A percentile compares a stretch with the other conserved stretches of the same genome.
Conservation (phyloP, 2,888 invertebrate species). For the Xestoiulus laeticollis region DNA sequence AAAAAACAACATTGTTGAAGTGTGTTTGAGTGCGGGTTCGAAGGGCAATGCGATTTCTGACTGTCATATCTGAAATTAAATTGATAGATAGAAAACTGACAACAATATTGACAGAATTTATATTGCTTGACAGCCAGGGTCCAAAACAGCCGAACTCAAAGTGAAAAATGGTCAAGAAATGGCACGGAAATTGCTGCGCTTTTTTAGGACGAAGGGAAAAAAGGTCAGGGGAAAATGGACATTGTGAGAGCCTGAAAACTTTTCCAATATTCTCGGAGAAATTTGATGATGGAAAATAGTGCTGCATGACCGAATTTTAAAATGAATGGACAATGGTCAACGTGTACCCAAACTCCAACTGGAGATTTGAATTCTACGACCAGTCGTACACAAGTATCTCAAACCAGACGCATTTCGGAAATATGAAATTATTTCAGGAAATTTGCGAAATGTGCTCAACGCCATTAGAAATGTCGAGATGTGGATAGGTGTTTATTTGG, state of each 20-base stretch:
- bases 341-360: not conserved
- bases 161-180: conserved; percentile 34
- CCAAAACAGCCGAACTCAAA: not conserved
- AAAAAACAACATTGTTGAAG: conserved; percentile 35
- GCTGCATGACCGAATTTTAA: not conserved
- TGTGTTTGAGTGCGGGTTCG: conserved; percentile 44
- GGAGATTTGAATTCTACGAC: not conserved
- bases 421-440: not conserved
- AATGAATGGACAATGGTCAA: not conserved
- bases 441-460: not conserved
- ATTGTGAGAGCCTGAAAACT: not conserved
- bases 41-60: conserved; percentile 48
- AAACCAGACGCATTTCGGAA: not conserved
- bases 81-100: conserved; percentile 44
- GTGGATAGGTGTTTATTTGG: too few relatives aligned
- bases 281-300: not conserved
- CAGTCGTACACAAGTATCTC: not conserved
- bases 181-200: not conserved
- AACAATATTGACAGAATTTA: conserved; percentile 45
- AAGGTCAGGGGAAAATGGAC: conserved; percentile 23
- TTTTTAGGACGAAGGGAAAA: not conserved
- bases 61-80: conserved; percentile 47
- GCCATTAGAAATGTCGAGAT: not conserved
- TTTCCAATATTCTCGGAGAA: conserved; percentile 12
- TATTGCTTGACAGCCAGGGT: conserved; percentile 42